Evolutionary conservation across 1,140 invertebrate genomes (phyloP), one percentile per base, ranked within the genome.

Genomic region (Listronotus oregonensis): DNA sequence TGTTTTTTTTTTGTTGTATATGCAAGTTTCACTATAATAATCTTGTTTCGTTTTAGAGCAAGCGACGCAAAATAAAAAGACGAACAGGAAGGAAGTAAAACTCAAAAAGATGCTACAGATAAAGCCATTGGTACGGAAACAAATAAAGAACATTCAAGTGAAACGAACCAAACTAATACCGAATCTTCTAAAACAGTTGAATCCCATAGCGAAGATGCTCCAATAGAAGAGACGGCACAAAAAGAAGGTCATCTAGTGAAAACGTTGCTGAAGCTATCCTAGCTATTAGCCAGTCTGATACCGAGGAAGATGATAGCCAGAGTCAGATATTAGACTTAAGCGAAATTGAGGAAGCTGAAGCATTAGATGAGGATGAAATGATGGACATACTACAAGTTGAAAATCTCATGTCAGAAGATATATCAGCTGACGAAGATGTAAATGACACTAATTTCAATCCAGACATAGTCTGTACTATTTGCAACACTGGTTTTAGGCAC

Each of bases 391-490:
- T 31, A 10, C 17, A 62, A 3, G 4, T 62, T 10, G 15, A 52
- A 15, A 43, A 37, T 42, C 6, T 62, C 10, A 46, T 52, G 21
- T 37, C 6, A 34, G 31, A 27, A 39, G 6, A 47, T 31, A 1
- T 6, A 21, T 18, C 7, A 10, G n/a, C 18, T 14, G 21, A 18
- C 15, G 47, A 15, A 37, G n/a, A 18, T 14, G 34, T 7, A 11
- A 31, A 18, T 18, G 46, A 51, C 8, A 12, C 31, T 7, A 31
- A 54, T 3, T 40, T 50, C 12, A 21, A 50, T 3, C 21, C 31
- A 6, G 64, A 66, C 27, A 61, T 66, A 7, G 32, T 55, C 2
- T 67, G 65, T 34, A 39, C 49, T 42, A 40, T 62, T 52, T 67
- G 65, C 34, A 50, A 56, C 14, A 62, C 59, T 10, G 51, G 12